Percentiles rank a stretch among this genome's conserved stretches.
Conservation (phyloP, 2,113 vertebrate species). For the Oryzias javanicus region DNA sequence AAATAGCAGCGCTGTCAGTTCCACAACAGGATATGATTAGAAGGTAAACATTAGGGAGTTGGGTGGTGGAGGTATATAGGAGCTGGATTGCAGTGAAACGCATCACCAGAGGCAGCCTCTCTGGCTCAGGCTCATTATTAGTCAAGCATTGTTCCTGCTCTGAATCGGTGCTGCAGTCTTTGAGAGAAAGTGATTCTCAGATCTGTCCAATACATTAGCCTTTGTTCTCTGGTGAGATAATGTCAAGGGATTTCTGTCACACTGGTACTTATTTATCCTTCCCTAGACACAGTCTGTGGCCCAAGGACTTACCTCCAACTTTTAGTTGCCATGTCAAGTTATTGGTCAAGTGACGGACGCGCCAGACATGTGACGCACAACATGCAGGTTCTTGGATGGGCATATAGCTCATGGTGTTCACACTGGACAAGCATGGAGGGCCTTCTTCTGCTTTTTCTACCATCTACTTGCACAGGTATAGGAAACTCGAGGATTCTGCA, state of each 20-base stretch:
- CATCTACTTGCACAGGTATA: too few relatives aligned
- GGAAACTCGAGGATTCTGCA: too few relatives aligned
- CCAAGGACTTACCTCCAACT: constrained; percentile 21
- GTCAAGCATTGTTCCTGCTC: not conserved
- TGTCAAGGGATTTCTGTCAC: constrained; percentile 33
- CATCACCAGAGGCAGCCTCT: constrained; percentile 4
- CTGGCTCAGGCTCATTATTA: constrained; percentile 4
- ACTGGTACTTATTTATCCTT: constrained; percentile 37
- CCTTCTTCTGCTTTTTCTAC: too few relatives aligned
- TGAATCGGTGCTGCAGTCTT: not conserved
- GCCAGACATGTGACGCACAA: too few relatives aligned
- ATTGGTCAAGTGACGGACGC: too few relatives aligned
- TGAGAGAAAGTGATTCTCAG: constrained; percentile 25
- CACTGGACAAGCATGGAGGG: too few relatives aligned
- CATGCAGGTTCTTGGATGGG: too few relatives aligned
- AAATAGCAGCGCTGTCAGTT: not conserved
- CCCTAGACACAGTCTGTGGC: constrained; percentile 20
- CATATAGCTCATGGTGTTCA: too few relatives aligned
- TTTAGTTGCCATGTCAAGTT: too few relatives aligned
- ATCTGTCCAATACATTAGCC: constrained; percentile 20
- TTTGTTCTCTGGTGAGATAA: not conserved
- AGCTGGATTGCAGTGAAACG: constrained; percentile 1
- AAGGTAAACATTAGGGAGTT: constrained; percentile 1
- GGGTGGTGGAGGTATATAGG: not conserved
- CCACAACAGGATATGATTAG: not conserved